Evolutionary conservation across 2,888 invertebrate species (phyloP).

Genomic region (Cerceris ruficornis): DNA sequence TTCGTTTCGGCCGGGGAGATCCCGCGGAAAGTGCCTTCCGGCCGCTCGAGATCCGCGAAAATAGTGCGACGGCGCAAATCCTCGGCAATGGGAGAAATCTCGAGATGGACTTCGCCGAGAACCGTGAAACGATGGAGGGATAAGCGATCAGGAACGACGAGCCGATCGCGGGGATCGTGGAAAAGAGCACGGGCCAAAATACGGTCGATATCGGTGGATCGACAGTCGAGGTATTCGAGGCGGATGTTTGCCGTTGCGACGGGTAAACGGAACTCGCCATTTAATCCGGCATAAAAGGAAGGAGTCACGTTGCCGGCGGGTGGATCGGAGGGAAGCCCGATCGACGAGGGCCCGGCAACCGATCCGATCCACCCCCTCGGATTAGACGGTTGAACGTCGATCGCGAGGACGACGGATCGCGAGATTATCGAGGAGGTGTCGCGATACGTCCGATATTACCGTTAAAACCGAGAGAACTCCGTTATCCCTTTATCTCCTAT

Average conservation of each 20-base stretch:
- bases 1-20: constrained; percentile 23
- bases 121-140: too few relatives aligned
- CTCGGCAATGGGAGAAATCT: too few relatives aligned
- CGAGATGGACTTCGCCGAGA: too few relatives aligned
- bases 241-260: constrained; percentile 25
- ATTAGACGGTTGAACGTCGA: constrained; percentile 12
- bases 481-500: not conserved
- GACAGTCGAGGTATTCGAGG: constrained; percentile 4
- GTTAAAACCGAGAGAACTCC: constrained; percentile 8
- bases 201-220: not conserved
- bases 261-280: constrained; percentile 22
- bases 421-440: constrained; percentile 14
- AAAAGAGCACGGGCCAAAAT: not conserved
- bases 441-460: constrained; percentile 9
- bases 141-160: too few relatives aligned
- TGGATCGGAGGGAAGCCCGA: constrained; percentile 10
- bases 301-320: constrained; percentile 21
- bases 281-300: constrained; percentile 17
- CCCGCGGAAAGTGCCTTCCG: constrained; percentile 8
- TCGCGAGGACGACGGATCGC: constrained; percentile 5
- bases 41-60: not conserved
- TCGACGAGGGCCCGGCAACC: constrained; percentile 3
- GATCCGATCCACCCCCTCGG: constrained; percentile 5
- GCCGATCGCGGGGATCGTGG: too few relatives aligned
- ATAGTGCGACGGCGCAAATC: too few relatives aligned